Evolutionary conservation across 1,140 invertebrate genomes (phyloP).

Genomic region (Bombyx mori): DNA sequence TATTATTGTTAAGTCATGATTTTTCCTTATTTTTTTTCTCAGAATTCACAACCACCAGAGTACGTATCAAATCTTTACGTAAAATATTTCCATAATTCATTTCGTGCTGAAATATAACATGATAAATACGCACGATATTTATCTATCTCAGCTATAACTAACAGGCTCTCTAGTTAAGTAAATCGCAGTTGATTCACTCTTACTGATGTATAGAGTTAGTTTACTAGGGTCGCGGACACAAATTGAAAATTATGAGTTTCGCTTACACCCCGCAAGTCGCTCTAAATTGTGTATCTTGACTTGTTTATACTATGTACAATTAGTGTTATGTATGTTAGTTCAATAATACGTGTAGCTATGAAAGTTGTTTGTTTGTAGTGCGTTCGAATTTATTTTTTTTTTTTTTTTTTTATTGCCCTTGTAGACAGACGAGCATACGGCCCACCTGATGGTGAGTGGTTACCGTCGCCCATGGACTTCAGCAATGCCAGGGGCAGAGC

Average conservation of each 20-base stretch:
- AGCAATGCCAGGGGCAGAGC: no score
- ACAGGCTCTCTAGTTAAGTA: constrained; percentile 5
- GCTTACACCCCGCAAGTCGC: constrained; percentile 29
- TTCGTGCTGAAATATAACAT: no score
- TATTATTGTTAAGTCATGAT: no score
- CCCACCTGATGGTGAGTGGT: no score
- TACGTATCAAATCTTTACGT: no score
- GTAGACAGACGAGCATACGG: no score
- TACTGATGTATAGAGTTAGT: constrained; percentile 12
- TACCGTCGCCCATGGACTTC: no score
- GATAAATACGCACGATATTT: no score
- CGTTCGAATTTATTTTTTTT: background rate
- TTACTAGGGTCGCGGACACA: constrained; percentile 46
- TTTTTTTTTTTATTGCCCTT: no score
- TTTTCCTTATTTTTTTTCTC: no score
- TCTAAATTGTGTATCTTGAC: constrained; percentile 16
- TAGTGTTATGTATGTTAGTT: constrained; percentile 1
- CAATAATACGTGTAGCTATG: background rate
- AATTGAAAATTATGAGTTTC: constrained; percentile 59
- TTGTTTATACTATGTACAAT: constrained; percentile 14
- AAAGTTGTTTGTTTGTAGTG: background rate
- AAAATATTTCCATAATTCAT: no score
- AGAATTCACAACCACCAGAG: no score
- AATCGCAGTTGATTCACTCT: constrained; percentile 8
- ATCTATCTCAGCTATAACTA: background rate